Base-by-base conservation (phyloP, 2,888 invertebrate species). In the Xestia xanthographa region DNA sequence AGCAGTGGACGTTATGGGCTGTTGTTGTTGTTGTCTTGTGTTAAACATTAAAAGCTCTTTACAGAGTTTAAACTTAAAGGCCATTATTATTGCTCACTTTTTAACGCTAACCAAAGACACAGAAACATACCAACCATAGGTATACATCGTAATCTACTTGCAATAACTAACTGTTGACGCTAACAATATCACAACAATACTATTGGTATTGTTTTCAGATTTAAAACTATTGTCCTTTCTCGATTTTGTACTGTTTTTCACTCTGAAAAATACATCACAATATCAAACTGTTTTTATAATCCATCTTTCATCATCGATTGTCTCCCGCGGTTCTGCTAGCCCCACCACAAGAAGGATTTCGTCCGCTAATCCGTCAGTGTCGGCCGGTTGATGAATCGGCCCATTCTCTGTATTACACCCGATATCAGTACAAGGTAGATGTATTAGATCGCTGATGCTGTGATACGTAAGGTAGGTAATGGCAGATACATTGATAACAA, bases 301-400 rank as follows among this genome's bases (percentile, higher is more conserved):
- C 14, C 4, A 17, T 41, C 26, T 56, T 41, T 14, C 26, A 65
- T 22, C 26, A 50, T 81, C 41, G 56, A 77, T 63, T 48, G 4
- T 22, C 29, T 8, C 4, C 58, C 83, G 84, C 80, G 72, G n/a
- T 56, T 70, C 41, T 80, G 50, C 67, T 75, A 77, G 90, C 88
- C 83, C 29, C 75, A 75, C 83, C 80, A 79, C 70, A 74, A 69
- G 74, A 78, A 84, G 83, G 79, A 88, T 82, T 86, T 87, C 71
- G 84, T 83, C 75, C 82, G 88, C 87, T 88, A 92, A 95, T 95
- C 94, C 90, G 93, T 95, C 95, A 94, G 91, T 93, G 95, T 94
- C 95, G 83, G 86, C 71, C 79, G 78, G 87, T 90, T 95, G 95
- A 95, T 94, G 94, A 91, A 95, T 95, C 92, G 93, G 85, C 85